A percentile compares a stretch with the other conserved stretches of the same genome.
Evolutionary conservation across 2,113 vertebrate genomes (phyloP).

Genomic region (Datnioides undecimradiatus): DNA sequence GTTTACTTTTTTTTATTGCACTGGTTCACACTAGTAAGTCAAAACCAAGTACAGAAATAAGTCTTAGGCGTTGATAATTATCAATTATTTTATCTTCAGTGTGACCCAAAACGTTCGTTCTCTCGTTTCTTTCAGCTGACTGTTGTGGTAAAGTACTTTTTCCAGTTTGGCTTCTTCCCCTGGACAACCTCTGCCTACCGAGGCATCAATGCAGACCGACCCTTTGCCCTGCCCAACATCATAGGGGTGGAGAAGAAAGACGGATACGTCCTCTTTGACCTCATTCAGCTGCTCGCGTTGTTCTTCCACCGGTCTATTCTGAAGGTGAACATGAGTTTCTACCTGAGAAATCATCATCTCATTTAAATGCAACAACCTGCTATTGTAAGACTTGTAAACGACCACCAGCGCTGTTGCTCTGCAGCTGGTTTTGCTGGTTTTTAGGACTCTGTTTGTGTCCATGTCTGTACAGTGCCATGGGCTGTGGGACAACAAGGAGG

Average conservation of each 20-base stretch:
- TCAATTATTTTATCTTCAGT: not conserved
- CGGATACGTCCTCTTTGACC: slow-evolving; percentile 78
- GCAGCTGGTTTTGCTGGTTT: not conserved
- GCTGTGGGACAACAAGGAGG: slow-evolving; percentile 86
- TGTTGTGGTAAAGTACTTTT: slow-evolving; percentile 87
- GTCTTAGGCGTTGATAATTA: not conserved
- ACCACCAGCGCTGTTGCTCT: not conserved
- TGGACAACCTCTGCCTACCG: slow-evolving; percentile 82
- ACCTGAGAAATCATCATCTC: not conserved
- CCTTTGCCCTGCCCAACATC: slow-evolving; percentile 83
- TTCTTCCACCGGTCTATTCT: slow-evolving; percentile 84
- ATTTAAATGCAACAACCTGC: not conserved
- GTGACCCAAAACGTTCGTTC: not conserved
- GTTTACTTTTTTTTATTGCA: no score
- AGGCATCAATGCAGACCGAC: slow-evolving; percentile 82
- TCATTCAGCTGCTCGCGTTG: slow-evolving; percentile 82
- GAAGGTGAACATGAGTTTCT: slow-evolving; percentile 69
- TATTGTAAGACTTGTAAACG: not conserved
- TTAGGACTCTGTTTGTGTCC: not conserved
- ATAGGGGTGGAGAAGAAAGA: slow-evolving; percentile 84
- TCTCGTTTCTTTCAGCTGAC: slow-evolving; percentile 78
- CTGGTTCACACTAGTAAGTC: no score
- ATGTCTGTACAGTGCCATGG: slow-evolving; percentile 80
- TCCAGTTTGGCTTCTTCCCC: slow-evolving; percentile 87
- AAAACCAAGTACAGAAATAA: no score